Conservation (phyloP, 2,113 vertebrate genomes). For the Scalopus aquaticus region DNA sequence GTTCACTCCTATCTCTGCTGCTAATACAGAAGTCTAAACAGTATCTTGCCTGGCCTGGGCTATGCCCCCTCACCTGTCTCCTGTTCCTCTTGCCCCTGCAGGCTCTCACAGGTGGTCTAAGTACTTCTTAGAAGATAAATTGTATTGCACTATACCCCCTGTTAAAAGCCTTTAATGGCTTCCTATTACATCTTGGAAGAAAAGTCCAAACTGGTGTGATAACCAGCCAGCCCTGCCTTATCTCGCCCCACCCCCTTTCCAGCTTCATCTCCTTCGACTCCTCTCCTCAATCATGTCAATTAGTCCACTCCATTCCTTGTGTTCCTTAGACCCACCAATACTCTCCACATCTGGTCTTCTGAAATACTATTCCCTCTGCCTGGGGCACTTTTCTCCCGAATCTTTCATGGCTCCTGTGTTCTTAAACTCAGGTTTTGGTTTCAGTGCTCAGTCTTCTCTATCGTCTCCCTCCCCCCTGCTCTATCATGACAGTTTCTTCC, state of each 20-base stretch:
- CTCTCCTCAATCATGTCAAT: too few species aligned
- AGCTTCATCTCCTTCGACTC: background rate
- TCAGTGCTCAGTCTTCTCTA: background rate
- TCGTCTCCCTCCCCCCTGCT: background rate
- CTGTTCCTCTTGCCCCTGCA: too few species aligned
- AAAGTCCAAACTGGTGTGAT: background rate
- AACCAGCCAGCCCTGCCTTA: background rate
- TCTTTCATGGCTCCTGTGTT: background rate
- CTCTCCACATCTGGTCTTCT: background rate
- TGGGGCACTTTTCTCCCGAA: background rate
- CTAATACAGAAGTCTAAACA: background rate
- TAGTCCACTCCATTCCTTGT: background rate
- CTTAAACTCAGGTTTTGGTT: background rate
- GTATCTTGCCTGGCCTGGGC: background rate
- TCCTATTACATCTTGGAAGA: background rate
- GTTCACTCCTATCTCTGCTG: background rate
- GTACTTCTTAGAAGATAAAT: background rate
- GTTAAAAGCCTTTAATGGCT: too few species aligned
- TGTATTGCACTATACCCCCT: background rate
- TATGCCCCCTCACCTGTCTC: background rate
- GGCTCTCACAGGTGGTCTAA: background rate
- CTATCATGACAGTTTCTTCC: background rate
- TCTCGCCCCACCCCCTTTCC: background rate
- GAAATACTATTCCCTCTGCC: background rate
- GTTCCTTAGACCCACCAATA: background rate